Conservation (phyloP, 2,797 vertebrate species). For the Novumbra hubbsi region DNA sequence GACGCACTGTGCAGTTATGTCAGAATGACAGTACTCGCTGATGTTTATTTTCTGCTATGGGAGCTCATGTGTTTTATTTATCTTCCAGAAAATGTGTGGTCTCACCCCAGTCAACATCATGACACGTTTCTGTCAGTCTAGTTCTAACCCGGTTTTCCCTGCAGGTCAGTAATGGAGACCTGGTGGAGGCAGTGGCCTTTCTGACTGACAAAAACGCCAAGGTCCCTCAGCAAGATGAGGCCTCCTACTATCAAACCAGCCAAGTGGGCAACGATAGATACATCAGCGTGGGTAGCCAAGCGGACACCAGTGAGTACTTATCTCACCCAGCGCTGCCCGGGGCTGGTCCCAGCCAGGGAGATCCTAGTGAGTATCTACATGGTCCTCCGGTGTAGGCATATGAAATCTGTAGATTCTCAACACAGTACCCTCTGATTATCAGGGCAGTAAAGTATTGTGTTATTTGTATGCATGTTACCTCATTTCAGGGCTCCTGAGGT, state of each 20-base stretch:
- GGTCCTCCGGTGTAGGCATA: not conserved
- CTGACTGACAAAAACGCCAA: conserved; percentile 95
- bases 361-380: not conserved
- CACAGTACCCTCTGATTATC: too few species aligned
- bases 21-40: not conserved
- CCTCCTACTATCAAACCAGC: conserved; percentile 91
- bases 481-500: too few species aligned
- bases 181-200: conserved; percentile 92
- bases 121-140: not conserved
- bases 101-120: not conserved
- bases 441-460: too few species aligned
- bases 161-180: conserved; percentile 95
- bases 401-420: not conserved
- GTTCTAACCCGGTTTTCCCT: conserved; percentile 1
- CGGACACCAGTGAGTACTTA: conserved; percentile 77
- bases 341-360: not conserved
- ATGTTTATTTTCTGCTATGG: not conserved
- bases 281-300: conserved; percentile 98
- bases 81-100: not conserved
- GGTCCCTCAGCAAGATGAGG: conserved; percentile 90
- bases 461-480: too few species aligned
- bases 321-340: not conserved
- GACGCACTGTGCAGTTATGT: not conserved
- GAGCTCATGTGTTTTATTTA: not conserved
- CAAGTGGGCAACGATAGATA: conserved; percentile 93